Percentiles rank a stretch among this genome's conserved stretches.
These are phyloP conservation scores for Pseudobourletiella spinata DNA, from an alignment of 1,140 invertebrate species.

Conservation along the genomic window DNA sequence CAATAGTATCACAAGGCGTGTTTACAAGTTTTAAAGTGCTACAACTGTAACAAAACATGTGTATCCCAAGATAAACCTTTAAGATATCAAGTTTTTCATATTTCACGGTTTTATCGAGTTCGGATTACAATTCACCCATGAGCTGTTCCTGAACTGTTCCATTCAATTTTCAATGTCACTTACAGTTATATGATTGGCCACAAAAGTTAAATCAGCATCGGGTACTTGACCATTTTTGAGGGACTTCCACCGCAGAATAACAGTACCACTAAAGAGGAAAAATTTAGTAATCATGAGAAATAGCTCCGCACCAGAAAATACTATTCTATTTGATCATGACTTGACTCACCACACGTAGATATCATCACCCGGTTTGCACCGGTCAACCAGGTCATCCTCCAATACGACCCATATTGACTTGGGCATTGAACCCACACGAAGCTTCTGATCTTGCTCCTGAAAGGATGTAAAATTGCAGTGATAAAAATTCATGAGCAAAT, in stretches of 20 bases:
- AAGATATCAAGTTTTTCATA: no score
- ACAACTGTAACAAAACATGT: background rate
- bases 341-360: constrained; percentile 62
- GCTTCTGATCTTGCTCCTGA: constrained; percentile 64
- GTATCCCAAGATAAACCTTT: no score
- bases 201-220: constrained; percentile 60
- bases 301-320: background rate
- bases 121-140: no score
- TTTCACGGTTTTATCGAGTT: no score
- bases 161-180: constrained; percentile 11
- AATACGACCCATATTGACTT: constrained; percentile 68
- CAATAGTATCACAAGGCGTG: background rate
- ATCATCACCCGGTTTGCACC: constrained; percentile 81
- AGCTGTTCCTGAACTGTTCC: no score
- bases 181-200: constrained; percentile 63
- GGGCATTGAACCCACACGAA: constrained; percentile 62
- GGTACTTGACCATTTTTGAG: constrained; percentile 49
- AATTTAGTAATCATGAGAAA: constrained; percentile 30
- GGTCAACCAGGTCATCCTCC: constrained; percentile 78
- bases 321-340: background rate
- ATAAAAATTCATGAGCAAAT: no score
- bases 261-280: constrained; percentile 54
- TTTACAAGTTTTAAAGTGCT: background rate
- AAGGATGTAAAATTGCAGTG: no score
- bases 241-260: constrained; percentile 62